These are phyloP conservation scores for Tursiops truncatus DNA, from an alignment of 2,113 vertebrate species.

Conservation along the genomic window DNA sequence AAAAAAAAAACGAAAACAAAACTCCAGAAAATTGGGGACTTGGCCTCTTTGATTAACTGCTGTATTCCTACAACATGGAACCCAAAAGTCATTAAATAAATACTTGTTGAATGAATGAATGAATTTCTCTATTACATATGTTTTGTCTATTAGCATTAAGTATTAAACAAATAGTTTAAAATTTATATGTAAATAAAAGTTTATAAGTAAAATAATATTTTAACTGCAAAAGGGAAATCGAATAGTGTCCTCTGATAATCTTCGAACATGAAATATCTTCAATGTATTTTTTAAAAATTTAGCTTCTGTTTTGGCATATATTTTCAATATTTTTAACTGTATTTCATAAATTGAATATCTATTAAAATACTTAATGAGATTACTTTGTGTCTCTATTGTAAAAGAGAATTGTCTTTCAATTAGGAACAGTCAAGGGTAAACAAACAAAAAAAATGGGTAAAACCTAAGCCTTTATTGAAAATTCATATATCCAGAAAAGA, in stretches of 20 bases:
- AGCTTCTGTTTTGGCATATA: neutral
- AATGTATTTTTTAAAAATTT: neutral
- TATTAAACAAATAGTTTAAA: neutral
- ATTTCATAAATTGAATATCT: neutral
- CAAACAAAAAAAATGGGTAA: neutral
- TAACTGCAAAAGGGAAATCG: neutral
- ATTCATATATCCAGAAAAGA: neutral
- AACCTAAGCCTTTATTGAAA: neutral
- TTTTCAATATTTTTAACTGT: neutral
- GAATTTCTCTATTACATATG: neutral
- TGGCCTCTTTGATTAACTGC: neutral
- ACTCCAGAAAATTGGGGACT: neutral
- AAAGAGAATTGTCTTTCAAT: neutral
- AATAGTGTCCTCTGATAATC: neutral
- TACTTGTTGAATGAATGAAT: neutral
- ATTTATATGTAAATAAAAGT: neutral
- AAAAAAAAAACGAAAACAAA: neutral
- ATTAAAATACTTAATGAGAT: neutral
- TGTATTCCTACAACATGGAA: neutral
- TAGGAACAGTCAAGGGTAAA: neutral
- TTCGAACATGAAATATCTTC: neutral
- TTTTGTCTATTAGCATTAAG: neutral
- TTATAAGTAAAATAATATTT: neutral
- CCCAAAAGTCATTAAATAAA: neutral
- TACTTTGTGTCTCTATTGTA: neutral